Percentiles rank a stretch among this genome's conserved stretches.
These are phyloP conservation scores for Entomyzon cyanotis DNA, from an alignment of 2,113 vertebrate genomes.

Conservation along the genomic window DNA sequence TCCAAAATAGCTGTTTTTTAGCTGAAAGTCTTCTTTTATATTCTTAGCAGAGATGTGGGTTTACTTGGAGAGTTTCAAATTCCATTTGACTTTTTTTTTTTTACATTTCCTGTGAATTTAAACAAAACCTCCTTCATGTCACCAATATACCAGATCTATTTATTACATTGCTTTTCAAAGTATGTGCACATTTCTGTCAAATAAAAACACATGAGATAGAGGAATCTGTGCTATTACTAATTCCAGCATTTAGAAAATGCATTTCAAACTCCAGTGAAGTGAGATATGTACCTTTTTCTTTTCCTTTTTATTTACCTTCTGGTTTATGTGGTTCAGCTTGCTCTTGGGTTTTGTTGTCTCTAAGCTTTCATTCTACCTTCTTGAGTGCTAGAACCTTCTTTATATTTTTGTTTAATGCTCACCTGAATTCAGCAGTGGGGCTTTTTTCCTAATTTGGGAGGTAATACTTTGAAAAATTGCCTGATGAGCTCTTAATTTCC, in stretches of 20 bases:
- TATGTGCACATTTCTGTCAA: background rate
- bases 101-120: background rate
- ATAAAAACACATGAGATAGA: background rate
- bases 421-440: background rate
- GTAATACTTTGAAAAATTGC: background rate
- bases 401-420: background rate
- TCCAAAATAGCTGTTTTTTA: conserved; percentile 36
- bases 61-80: conserved; percentile 32
- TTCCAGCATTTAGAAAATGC: background rate
- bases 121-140: background rate
- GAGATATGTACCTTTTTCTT: background rate
- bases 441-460: background rate
- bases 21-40: background rate
- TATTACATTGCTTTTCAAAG: background rate
- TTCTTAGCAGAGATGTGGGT: conserved; percentile 26
- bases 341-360: background rate
- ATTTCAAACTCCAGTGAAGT: background rate
- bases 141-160: background rate
- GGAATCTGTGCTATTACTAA: background rate
- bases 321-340: background rate
- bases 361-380: background rate
- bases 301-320: background rate
- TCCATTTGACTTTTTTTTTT: conserved; percentile 7
- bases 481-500: background rate
- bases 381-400: background rate